phyloP scores from a whole-genome alignment of 2,888 invertebrate genomes.

The Sphaeridia pumilis region DNA sequence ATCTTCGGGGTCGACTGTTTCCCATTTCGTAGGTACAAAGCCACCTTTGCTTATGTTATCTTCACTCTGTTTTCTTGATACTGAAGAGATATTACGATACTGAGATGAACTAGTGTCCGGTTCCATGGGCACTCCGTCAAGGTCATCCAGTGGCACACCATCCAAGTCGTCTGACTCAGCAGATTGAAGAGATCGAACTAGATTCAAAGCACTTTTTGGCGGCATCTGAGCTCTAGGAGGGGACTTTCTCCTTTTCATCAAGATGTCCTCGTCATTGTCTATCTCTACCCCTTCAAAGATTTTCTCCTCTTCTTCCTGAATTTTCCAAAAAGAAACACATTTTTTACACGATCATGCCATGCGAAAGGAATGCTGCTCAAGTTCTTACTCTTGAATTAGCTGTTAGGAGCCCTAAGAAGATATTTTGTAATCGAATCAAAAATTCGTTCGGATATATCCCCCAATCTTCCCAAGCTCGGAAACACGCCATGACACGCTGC shows the following conservation, averaged over 20 bases:
- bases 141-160: slow-evolving; percentile 52
- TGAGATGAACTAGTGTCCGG: slow-evolving; percentile 21
- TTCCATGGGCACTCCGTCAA: slow-evolving; percentile 52
- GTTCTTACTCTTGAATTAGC: slow-evolving; percentile 25
- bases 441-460: slow-evolving; percentile 89
- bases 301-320: slow-evolving; percentile 26
- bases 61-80: slow-evolving; percentile 5
- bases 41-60: slow-evolving; percentile 46
- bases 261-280: slow-evolving; percentile 40
- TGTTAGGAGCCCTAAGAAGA: slow-evolving; percentile 65
- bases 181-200: slow-evolving; percentile 29
- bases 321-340: neutral
- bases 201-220: slow-evolving; percentile 30
- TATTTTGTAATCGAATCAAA: slow-evolving; percentile 71
- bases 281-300: slow-evolving; percentile 32
- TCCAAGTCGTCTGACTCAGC: slow-evolving; percentile 50
- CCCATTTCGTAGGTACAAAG: slow-evolving; percentile 92
- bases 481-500: slow-evolving; percentile 71
- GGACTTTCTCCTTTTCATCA: slow-evolving; percentile 22
- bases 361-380: neutral
- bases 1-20: slow-evolving; percentile 81
- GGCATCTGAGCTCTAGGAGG: slow-evolving; percentile 33
- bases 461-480: slow-evolving; percentile 97
- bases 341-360: neutral
- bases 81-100: neutral